Conservation (phyloP, 1,140 invertebrate genomes). For the Mylabris phalerata region DNA sequence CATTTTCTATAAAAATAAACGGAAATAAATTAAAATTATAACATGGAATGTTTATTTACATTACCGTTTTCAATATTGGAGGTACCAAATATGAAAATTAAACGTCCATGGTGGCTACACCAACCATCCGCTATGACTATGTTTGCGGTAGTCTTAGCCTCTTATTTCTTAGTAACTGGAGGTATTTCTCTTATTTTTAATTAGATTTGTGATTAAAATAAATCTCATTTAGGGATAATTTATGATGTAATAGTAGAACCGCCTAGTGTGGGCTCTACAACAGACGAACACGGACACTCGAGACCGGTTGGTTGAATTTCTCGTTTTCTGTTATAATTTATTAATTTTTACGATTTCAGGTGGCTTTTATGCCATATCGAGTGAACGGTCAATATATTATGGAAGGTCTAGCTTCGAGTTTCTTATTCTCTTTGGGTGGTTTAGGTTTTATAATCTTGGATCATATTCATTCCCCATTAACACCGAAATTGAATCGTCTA, state of each 20-base stretch:
- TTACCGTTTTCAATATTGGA: conserved; percentile 79
- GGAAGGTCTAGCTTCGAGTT: conserved; percentile 95
- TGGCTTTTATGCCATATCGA: conserved; percentile 97
- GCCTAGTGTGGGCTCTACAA: conserved; percentile 93
- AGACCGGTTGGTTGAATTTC: conserved; percentile 63
- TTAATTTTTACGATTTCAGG: conserved; percentile 47
- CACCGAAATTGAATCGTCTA: conserved; percentile 87
- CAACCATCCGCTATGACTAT: conserved; percentile 91
- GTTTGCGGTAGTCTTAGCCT: conserved; percentile 82
- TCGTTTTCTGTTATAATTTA: background rate
- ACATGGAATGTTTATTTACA: conserved; percentile 39
- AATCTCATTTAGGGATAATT: conserved; percentile 74
- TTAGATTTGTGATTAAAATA: conserved; percentile 2
- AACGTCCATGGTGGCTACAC: conserved; percentile 84
- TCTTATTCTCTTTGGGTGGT: conserved; percentile 92
- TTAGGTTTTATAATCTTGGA: conserved; percentile 96
- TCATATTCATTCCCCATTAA: conserved; percentile 84
- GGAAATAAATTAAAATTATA: background rate
- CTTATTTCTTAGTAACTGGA: conserved; percentile 97
- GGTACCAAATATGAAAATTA: conserved; percentile 88
- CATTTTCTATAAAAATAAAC: no score
- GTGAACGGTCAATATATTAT: conserved; percentile 99
- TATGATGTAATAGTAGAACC: conserved; percentile 99
- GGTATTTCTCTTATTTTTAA: conserved; percentile 54
- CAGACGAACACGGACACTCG: conserved; percentile 93